Evolutionary conservation across 2,113 vertebrate genomes (phyloP).

Genomic region (Setophaga petechia): DNA sequence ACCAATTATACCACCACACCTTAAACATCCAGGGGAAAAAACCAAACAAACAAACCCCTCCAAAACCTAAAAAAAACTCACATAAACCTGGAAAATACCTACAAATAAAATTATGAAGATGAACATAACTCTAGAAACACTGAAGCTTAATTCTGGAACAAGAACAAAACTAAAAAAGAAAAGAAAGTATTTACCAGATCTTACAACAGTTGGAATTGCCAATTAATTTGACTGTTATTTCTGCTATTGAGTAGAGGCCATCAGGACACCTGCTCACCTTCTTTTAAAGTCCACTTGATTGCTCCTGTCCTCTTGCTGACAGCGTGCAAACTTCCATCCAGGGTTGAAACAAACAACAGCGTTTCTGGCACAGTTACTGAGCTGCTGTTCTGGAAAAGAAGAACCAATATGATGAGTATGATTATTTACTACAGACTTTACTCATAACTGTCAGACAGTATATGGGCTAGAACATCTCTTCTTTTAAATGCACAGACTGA

Average conservation of each 20-base stretch:
- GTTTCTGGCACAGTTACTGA: constrained; percentile 93
- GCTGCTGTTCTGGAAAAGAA: constrained; percentile 77
- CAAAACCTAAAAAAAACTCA: neutral
- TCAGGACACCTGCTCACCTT: constrained; percentile 80
- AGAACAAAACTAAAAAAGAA: neutral
- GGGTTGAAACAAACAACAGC: constrained; percentile 93
- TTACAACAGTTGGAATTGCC: neutral
- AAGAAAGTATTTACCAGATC: neutral
- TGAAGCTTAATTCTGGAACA: neutral
- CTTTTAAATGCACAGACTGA: neutral
- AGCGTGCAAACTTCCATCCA: constrained; percentile 95
- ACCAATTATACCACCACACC: neutral
- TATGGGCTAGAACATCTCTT: neutral
- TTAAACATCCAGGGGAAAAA: neutral
- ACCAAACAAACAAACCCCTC: neutral
- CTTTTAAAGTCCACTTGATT: constrained; percentile 98
- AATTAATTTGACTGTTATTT: neutral
- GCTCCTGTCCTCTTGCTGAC: constrained; percentile 94
- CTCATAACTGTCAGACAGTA: neutral
- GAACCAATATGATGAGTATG: neutral
- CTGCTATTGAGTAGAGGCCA: neutral
- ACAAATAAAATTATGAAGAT: neutral
- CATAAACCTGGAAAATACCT: neutral
- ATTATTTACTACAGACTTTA: neutral
- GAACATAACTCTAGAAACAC: neutral